Evolutionary conservation across 2,113 vertebrate species (phyloP), one percentile per base, ranked within the genome.

Genomic region (Eleginops maclovinus): DNA sequence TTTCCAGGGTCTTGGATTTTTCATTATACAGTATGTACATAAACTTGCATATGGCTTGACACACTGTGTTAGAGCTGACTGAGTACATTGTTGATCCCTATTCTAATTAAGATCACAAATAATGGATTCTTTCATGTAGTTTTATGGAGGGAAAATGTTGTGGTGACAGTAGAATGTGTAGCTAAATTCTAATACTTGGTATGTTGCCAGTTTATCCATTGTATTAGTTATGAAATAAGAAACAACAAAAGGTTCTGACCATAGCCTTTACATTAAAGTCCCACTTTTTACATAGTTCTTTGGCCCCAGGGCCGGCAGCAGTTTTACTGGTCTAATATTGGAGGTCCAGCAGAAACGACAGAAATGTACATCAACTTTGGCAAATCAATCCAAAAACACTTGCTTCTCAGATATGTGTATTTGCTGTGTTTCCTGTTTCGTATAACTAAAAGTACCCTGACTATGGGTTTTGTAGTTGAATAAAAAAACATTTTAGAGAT

Each of bases 1-100:
- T 92, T 90, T 92, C 88, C 87, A 87, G 63, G 61, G 84, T 89
- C 89, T 92, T 90, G 84, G 62, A 84, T 93, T 91, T 85, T 86
- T 90, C 69, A 46, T 88, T 82, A 87, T 81, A 86, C 83, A 75
- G 79, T 71, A 72, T 71, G 86, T 81, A 72, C 82, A 75, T 77
- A 75, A 87, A 89, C 83, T 87, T 72, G 54, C 66, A 62, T 59
- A 66, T 58, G 80, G 61, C 56, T 36, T 1, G 24, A 76, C 78
- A 56, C 75, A 31, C 69, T 41, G 63, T 79, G 79, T 75, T 61
- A 22, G 63, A 80, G 61, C 79, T 61, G 58, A 88, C 54, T 68
- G 62, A 54, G 85, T 44, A 53, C 75, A 71, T 31, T 7, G 3
- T 50, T 24, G 15, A 72, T 79, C 67, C 64, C 66, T 36, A 0